Evolutionary conservation across 2,888 invertebrate genomes (phyloP).

Genomic region (Pseudococcus longispinus): DNA sequence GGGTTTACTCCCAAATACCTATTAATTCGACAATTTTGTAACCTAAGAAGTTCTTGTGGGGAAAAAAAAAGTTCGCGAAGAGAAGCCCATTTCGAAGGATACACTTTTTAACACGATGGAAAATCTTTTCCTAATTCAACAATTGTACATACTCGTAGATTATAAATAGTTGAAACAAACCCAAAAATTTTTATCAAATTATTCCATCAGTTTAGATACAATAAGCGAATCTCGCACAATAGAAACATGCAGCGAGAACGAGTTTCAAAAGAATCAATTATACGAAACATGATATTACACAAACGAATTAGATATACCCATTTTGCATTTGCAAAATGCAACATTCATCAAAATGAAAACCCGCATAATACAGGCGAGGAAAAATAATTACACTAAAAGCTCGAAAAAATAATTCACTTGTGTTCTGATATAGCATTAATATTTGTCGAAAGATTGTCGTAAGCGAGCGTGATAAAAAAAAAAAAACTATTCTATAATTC

Average conservation of each 20-base stretch:
- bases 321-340: not conserved
- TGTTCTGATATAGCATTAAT: not conserved
- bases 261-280: not conserved
- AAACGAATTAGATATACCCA: not conserved
- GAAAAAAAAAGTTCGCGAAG: not conserved
- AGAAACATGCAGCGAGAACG: not conserved
- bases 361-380: not conserved
- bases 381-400: not conserved
- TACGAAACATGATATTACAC: not conserved
- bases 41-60: not conserved
- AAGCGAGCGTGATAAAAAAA: not conserved
- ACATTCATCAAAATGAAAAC: not conserved
- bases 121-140: not conserved
- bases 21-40: conserved; percentile 12
- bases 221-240: not conserved
- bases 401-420: not conserved
- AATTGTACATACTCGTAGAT: not conserved
- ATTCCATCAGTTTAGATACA: not conserved
- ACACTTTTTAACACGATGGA: not conserved
- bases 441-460: not conserved
- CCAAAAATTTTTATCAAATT: not conserved
- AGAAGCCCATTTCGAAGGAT: not conserved
- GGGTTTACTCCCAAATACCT: not conserved
- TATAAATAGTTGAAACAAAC: not conserved
- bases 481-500: not conserved